Conservation (phyloP, 2,797 vertebrate species). For the Percopsis omiscomaycus region DNA sequence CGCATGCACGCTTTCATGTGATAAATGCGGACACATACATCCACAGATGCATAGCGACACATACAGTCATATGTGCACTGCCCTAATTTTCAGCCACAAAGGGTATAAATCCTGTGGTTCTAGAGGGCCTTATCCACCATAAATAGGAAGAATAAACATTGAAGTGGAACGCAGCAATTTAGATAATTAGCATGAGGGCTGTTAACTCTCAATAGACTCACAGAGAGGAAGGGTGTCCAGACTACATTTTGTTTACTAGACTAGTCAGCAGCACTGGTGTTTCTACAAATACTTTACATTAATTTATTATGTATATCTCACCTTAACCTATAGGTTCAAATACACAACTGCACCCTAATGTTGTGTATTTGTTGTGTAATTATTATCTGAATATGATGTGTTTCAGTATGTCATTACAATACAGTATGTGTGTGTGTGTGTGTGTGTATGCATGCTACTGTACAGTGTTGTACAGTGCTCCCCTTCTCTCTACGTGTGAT, state of each 20-base stretch:
- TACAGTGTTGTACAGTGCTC: neutral
- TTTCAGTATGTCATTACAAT: conserved; percentile 39
- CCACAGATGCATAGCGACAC: neutral
- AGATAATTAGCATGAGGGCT: conserved; percentile 6
- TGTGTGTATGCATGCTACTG: neutral
- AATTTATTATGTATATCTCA: no score
- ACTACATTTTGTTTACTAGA: neutral
- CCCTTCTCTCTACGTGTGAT: conserved; percentile 49
- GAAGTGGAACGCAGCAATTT: conserved; percentile 9
- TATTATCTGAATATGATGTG: conserved; percentile 58
- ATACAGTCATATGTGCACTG: neutral
- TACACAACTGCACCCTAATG: conserved; percentile 27
- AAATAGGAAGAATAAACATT: conserved; percentile 12
- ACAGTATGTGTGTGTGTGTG: neutral
- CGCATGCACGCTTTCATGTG: neutral
- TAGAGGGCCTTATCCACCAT: conserved; percentile 6
- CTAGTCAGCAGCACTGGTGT: neutral
- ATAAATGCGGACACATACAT: neutral
- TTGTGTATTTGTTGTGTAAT: conserved; percentile 56
- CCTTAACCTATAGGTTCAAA: neutral
- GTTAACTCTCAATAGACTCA: neutral
- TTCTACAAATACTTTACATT: neutral
- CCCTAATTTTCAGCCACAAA: neutral
- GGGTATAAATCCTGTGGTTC: conserved; percentile 23
- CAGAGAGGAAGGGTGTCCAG: neutral